phyloP scores from a whole-genome alignment of 2,113 vertebrate genomes.

The Leucosticte australis region DNA sequence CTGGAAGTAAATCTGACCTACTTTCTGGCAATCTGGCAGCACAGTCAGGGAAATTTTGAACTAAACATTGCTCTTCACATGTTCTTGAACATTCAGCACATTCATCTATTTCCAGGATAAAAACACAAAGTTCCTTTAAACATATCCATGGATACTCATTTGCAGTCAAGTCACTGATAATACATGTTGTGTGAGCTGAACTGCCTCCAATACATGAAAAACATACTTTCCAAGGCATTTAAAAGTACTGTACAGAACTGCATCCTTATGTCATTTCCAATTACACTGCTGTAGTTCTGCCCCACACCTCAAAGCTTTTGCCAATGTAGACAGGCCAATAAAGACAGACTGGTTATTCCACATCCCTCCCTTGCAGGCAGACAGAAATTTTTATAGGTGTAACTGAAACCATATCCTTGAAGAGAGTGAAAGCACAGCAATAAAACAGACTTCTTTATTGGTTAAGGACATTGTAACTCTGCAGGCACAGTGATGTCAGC shows the following conservation, averaged over 20 bases:
- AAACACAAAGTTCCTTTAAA: neutral
- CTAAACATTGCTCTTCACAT: neutral
- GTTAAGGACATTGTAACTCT: neutral
- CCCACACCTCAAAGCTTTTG: neutral
- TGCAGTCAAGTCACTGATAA: neutral
- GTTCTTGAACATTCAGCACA: neutral
- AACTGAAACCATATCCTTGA: neutral
- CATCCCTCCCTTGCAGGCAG: neutral
- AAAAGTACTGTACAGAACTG: neutral
- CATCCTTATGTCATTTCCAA: neutral
- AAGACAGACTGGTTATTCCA: neutral
- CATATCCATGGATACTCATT: neutral
- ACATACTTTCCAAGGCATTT: neutral
- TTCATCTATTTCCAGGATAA: neutral
- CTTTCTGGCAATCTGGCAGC: neutral
- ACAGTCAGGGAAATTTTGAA: neutral
- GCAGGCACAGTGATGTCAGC: neutral
- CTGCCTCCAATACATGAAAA: neutral
- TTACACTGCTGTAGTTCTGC: neutral
- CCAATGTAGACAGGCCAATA: neutral
- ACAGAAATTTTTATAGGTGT: neutral
- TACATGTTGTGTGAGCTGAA: neutral
- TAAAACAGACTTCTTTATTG: neutral
- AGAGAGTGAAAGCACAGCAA: neutral
- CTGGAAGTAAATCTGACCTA: neutral